These are phyloP conservation scores for Hoplostethus atlanticus DNA, from an alignment of 2,797 vertebrate species.

Conservation along the genomic window DNA sequence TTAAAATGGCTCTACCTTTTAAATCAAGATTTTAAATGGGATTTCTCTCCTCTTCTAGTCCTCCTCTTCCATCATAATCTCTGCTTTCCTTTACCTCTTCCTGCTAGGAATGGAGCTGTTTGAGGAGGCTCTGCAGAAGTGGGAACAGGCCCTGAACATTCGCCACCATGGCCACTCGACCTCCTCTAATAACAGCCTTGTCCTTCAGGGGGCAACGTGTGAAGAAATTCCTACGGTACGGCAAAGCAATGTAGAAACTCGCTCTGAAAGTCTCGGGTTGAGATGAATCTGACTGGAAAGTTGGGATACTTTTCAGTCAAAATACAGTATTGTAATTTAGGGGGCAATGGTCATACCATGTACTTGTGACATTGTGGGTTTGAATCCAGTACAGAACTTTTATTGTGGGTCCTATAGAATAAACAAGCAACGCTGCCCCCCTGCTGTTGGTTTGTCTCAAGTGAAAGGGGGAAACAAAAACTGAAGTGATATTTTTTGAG, in stretches of 20 bases:
- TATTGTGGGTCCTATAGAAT: too few relatives aligned
- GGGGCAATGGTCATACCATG: not conserved
- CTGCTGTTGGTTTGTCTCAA: too few relatives aligned
- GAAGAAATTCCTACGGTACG: slow-evolving; percentile 70
- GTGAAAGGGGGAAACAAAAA: too few relatives aligned
- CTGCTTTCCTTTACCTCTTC: not conserved
- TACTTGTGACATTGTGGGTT: not conserved
- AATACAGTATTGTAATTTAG: not conserved
- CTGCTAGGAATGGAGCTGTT: slow-evolving; percentile 95
- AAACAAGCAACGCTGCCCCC: too few relatives aligned
- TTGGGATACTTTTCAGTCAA: not conserved
- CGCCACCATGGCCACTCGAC: slow-evolving; percentile 86
- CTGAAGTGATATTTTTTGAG: too few relatives aligned
- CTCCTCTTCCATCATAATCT: not conserved
- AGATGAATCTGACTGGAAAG: not conserved
- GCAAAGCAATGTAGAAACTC: not conserved
- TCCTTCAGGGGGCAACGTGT: slow-evolving; percentile 71
- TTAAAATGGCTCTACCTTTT: too few relatives aligned
- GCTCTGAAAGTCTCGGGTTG: not conserved
- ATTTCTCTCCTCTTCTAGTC: too few relatives aligned
- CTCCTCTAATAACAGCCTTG: slow-evolving; percentile 79
- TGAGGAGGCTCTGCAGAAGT: slow-evolving; percentile 96
- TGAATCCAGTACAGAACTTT: not conserved
- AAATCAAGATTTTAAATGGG: too few relatives aligned
- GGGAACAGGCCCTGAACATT: slow-evolving; percentile 94